A percentile compares a stretch with the other conserved stretches of the same genome.
Conservation (phyloP, 2,797 vertebrate species). For the Chelon labrosus region DNA sequence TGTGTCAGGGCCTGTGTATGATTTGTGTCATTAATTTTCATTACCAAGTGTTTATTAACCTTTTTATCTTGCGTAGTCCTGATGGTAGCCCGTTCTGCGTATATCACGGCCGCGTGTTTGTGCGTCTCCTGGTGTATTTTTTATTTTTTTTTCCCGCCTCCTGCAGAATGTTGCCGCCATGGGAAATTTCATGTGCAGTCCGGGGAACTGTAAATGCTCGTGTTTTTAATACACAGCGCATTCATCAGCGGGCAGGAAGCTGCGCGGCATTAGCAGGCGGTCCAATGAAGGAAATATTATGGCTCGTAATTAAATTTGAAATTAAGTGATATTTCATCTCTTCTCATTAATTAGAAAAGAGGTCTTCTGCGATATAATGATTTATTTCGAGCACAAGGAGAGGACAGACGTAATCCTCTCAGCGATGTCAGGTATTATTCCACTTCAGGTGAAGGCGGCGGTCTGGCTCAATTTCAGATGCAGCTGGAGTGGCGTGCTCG, state of each 20-base stretch:
- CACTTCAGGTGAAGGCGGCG: constrained; percentile 33
- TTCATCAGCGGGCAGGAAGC: constrained; percentile 77
- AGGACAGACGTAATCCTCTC: constrained; percentile 67
- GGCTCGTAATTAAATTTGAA: constrained; percentile 87
- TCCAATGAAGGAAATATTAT: constrained; percentile 84
- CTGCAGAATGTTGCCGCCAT: constrained; percentile 55
- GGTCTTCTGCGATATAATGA: constrained; percentile 75
- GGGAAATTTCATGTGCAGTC: constrained; percentile 67
- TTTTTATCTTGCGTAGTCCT: constrained; percentile 68
- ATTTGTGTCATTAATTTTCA: constrained; percentile 83
- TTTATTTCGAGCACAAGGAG: constrained; percentile 75
- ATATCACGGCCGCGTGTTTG: constrained; percentile 46
- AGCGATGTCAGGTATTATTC: constrained; percentile 53
- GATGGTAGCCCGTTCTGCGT: constrained; percentile 38
- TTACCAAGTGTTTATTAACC: constrained; percentile 79
- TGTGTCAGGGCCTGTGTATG: constrained; percentile 75
- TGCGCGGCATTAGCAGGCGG: constrained; percentile 74
- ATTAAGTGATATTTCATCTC: constrained; percentile 89
- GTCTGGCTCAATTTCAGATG: constrained; percentile 12
- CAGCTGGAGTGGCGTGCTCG: background rate
- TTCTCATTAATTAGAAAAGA: constrained; percentile 85
- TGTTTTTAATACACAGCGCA: constrained; percentile 76
- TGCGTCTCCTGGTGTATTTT: constrained; percentile 20
- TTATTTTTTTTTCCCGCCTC: constrained; percentile 46
- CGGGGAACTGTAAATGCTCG: constrained; percentile 77